Evolutionary conservation across 2,888 invertebrate genomes (phyloP).

Genomic region (Tubiluchus corallicola): DNA sequence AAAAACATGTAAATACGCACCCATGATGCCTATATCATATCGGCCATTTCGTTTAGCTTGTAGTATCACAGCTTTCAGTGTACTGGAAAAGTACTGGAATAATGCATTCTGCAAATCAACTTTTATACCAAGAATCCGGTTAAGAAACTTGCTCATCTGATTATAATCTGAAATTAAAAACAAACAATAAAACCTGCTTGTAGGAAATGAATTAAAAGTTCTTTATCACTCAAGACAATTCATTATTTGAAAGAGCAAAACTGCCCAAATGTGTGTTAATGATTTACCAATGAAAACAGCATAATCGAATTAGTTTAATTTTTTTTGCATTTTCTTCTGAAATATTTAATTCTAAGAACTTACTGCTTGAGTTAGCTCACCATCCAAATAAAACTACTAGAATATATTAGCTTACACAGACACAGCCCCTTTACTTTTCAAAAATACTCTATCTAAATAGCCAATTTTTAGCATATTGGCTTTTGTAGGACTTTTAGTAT

Average conservation of each 20-base stretch:
- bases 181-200: conserved; percentile 5
- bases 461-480: not conserved
- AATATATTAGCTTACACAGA: too few relatives aligned
- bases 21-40: conserved; percentile 77
- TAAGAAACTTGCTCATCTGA: conserved; percentile 95
- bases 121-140: conserved; percentile 85
- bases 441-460: not conserved
- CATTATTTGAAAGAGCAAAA: too few relatives aligned
- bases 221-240: too few relatives aligned
- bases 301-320: too few relatives aligned
- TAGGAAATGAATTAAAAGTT: too few relatives aligned
- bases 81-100: conserved; percentile 94
- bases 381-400: too few relatives aligned
- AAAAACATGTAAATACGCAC: too few relatives aligned
- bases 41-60: conserved; percentile 84
- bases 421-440: too few relatives aligned
- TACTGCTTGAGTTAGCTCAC: too few relatives aligned
- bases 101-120: conserved; percentile 88
- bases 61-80: conserved; percentile 69
- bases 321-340: too few relatives aligned
- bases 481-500: conserved; percentile 2
- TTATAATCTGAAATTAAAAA: conserved; percentile 48
- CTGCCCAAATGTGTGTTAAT: conserved; percentile 6
- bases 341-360: too few relatives aligned
- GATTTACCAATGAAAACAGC: not conserved